phyloP scores from a whole-genome alignment of 2,888 invertebrate genomes.

The Ochropleura leucogaster region DNA sequence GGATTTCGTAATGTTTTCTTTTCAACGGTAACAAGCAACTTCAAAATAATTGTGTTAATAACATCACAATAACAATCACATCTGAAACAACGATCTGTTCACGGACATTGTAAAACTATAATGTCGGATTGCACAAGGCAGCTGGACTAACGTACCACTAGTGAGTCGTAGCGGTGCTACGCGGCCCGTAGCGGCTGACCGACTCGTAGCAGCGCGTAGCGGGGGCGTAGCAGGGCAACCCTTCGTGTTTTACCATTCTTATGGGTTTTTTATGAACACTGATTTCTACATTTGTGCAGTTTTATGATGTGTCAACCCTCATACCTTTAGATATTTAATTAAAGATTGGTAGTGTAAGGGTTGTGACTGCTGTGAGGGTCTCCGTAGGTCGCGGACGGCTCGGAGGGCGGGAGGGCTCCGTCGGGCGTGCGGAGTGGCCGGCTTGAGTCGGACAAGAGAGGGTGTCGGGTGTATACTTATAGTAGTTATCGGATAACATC shows the following conservation, averaged over 20 bases:
- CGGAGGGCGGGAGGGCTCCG: conserved; percentile 21
- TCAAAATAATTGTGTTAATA: background rate
- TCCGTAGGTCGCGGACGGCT: background rate
- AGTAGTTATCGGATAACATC: conserved; percentile 63
- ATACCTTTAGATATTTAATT: conserved; percentile 71
- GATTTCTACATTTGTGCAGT: conserved; percentile 78
- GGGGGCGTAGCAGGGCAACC: conserved; percentile 47
- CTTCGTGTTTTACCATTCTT: conserved; percentile 65
- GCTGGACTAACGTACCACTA: conserved; percentile 23
- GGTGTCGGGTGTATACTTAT: conserved; percentile 37
- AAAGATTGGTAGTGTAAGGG: conserved; percentile 71
- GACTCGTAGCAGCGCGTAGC: conserved; percentile 49
- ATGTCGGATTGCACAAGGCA: background rate
- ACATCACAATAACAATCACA: background rate
- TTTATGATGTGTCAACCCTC: conserved; percentile 67
- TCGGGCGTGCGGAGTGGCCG: conserved; percentile 15
- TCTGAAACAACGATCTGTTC: background rate
- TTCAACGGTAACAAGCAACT: background rate
- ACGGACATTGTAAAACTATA: background rate
- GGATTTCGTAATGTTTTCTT: conserved; percentile 8
- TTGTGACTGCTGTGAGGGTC: conserved; percentile 55
- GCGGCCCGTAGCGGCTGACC: conserved; percentile 37
- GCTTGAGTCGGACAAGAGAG: conserved; percentile 44
- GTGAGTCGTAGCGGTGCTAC: conserved; percentile 49
- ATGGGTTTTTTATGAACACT: conserved; percentile 75